Percentiles rank a stretch among this genome's conserved stretches.
phyloP scores from a whole-genome alignment of 2,113 vertebrate genomes.

The Mormyrus lacerda region DNA sequence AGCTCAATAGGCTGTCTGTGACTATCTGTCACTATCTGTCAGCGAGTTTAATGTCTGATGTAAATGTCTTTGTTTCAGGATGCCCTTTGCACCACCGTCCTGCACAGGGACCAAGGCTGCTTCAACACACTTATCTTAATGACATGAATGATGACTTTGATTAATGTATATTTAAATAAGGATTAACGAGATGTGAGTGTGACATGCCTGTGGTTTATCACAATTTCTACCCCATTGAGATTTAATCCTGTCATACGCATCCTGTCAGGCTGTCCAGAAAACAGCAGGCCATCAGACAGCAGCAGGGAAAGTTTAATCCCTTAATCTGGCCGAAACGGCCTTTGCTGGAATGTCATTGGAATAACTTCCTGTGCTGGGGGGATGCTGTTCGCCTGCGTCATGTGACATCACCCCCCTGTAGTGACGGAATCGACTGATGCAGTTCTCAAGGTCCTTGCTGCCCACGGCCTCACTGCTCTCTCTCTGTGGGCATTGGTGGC shows the following conservation, averaged over 20 bases:
- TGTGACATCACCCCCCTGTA: background rate
- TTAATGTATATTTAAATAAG: conserved; percentile 9
- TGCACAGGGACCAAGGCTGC: background rate
- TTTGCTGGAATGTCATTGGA: background rate
- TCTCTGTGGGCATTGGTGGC: no score
- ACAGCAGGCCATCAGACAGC: background rate
- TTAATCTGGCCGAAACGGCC: conserved; percentile 39
- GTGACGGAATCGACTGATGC: background rate
- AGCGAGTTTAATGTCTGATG: background rate
- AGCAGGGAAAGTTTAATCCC: conserved; percentile 26
- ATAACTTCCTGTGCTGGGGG: background rate
- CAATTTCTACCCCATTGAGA: conserved; percentile 40
- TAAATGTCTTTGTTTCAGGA: background rate
- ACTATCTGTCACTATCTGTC: background rate
- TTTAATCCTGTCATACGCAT: conserved; percentile 28
- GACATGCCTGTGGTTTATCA: conserved; percentile 33
- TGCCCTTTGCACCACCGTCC: no score
- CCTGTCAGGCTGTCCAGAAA: conserved; percentile 19
- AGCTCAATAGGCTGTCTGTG: background rate
- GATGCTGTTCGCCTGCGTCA: background rate
- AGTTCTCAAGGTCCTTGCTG: background rate
- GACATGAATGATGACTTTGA: background rate
- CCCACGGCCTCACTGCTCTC: background rate
- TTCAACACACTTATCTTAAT: conserved; percentile 37
- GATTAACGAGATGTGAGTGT: conserved; percentile 13